phyloP scores from a whole-genome alignment of 2,797 vertebrate genomes.

The Coregonus suidteri region DNA sequence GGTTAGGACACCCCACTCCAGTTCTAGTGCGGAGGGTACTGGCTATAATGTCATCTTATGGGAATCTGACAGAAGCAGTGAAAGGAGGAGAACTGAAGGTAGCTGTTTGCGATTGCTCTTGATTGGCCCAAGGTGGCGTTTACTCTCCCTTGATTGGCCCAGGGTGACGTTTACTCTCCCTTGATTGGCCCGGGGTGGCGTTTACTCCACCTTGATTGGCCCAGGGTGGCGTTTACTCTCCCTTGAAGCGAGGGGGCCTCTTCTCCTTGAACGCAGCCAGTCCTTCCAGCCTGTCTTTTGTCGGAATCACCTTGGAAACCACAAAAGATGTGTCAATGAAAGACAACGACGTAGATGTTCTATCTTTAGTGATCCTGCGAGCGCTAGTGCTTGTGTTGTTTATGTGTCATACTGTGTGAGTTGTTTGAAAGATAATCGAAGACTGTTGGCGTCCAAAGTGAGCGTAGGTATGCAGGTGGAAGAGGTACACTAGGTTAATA shows the following conservation, averaged over 20 bases:
- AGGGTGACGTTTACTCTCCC: conserved; percentile 74
- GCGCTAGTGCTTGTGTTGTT: not conserved
- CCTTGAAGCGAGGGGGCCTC: conserved; percentile 87
- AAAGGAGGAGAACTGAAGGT: conserved; percentile 31
- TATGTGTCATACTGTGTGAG: not conserved
- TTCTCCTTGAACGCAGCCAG: conserved; percentile 96
- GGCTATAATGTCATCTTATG: conserved; percentile 35
- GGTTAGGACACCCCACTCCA: not conserved
- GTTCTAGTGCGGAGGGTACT: not conserved
- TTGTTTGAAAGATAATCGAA: not conserved
- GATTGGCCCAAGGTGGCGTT: not conserved
- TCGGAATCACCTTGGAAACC: conserved; percentile 88
- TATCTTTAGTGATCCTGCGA: not conserved
- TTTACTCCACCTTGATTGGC: conserved; percentile 75
- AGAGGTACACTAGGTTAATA: not conserved
- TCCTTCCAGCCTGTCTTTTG: conserved; percentile 95
- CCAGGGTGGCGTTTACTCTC: conserved; percentile 41
- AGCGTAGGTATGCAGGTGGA: not conserved
- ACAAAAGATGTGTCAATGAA: conserved; percentile 18
- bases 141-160: not conserved
- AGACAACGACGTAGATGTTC: not conserved
- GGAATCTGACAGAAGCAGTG: conserved; percentile 56
- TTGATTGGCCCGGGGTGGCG: not conserved
- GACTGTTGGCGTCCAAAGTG: too few species aligned
- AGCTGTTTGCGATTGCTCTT: conserved; percentile 12